Evolutionary conservation across 2,888 invertebrate species (phyloP).

Genomic region (Dyspetes luteomarginatus): DNA sequence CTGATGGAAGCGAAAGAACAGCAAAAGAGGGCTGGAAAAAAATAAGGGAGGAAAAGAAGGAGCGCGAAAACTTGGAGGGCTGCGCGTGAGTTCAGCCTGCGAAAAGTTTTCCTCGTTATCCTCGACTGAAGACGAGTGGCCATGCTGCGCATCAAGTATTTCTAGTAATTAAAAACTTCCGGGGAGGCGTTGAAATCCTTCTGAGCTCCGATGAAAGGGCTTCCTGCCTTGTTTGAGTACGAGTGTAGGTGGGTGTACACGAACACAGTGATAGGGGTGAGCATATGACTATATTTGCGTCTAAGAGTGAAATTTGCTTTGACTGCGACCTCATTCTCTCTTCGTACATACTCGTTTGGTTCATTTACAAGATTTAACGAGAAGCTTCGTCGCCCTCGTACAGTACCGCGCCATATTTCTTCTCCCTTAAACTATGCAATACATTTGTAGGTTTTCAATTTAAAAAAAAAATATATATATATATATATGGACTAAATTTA

Average conservation of each 20-base stretch:
- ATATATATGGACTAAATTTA: slow-evolving; percentile 36
- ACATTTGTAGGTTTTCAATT: slow-evolving; percentile 36
- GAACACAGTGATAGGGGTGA: neutral
- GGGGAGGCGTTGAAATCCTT: slow-evolving; percentile 63
- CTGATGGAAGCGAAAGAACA: slow-evolving; percentile 42
- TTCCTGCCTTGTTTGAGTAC: slow-evolving; percentile 33
- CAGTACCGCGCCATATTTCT: slow-evolving; percentile 28
- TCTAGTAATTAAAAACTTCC: slow-evolving; percentile 70
- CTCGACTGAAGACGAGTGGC: slow-evolving; percentile 67
- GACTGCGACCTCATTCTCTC: slow-evolving; percentile 18
- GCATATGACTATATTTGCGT: slow-evolving; percentile 17
- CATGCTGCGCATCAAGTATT: slow-evolving; percentile 68
- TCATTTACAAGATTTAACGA: slow-evolving; percentile 65
- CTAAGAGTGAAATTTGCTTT: slow-evolving; percentile 28
- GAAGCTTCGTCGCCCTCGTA: slow-evolving; percentile 43
- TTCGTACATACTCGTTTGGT: slow-evolving; percentile 55
- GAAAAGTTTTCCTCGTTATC: slow-evolving; percentile 68
- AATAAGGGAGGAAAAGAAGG: slow-evolving; percentile 22
- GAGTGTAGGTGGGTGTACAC: slow-evolving; percentile 28
- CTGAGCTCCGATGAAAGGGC: slow-evolving; percentile 66
- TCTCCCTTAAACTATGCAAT: slow-evolving; percentile 36
- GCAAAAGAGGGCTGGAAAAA: slow-evolving; percentile 37
- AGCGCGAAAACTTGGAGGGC: slow-evolving; percentile 61
- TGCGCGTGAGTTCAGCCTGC: slow-evolving; percentile 48
- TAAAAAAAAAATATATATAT: slow-evolving; percentile 20